Evolutionary conservation across 2,888 invertebrate species (phyloP).

Genomic region (Apodemia zela): DNA sequence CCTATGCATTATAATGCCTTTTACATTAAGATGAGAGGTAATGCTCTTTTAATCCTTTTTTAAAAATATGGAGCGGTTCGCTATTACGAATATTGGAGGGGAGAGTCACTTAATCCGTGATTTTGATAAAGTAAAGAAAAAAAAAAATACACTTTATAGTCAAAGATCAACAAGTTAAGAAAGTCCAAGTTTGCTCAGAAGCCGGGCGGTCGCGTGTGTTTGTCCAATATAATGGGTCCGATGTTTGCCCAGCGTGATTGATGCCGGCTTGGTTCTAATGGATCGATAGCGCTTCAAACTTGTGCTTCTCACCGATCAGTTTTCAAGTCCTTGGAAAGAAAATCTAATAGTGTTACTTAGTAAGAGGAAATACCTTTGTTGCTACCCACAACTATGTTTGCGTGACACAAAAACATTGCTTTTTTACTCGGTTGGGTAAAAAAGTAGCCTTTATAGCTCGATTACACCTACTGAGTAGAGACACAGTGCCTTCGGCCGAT

Average conservation of each 20-base stretch:
- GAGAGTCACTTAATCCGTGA: no score
- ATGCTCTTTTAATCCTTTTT: no score
- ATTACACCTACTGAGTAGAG: no score
- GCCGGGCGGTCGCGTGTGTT: conserved; percentile 41
- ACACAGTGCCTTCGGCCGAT: no score
- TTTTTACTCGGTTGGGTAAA: no score
- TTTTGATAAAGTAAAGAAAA: neutral
- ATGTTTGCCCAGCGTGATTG: conserved; percentile 66
- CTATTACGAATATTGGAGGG: no score
- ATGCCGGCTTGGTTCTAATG: conserved; percentile 53
- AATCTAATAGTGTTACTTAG: neutral
- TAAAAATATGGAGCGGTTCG: no score
- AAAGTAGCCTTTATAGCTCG: no score
- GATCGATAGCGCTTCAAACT: conserved; percentile 53
- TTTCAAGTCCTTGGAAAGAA: neutral
- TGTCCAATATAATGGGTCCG: conserved; percentile 61
- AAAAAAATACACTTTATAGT: conserved; percentile 1
- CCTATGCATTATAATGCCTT: no score
- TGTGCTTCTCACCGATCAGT: neutral
- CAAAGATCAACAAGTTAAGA: conserved; percentile 44
- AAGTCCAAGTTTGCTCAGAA: conserved; percentile 44
- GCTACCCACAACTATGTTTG: no score
- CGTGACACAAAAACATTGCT: no score
- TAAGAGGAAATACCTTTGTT: neutral
- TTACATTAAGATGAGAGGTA: no score